Percentiles rank a stretch among this genome's conserved stretches.
Conservation (phyloP, 2,113 vertebrate species). For the Sigmodon hispidus region DNA sequence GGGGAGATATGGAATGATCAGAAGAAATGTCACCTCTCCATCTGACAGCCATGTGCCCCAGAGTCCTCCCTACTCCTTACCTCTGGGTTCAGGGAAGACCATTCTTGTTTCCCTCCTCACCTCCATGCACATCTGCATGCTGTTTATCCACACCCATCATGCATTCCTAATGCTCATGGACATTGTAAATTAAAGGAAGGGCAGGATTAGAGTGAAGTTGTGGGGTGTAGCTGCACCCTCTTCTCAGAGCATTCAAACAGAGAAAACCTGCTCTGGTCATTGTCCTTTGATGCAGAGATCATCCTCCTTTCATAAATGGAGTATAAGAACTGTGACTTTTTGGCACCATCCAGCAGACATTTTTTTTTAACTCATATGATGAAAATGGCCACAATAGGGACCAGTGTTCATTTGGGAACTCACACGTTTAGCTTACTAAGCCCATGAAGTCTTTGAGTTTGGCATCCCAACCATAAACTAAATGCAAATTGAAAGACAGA, state of each 20-base stretch:
- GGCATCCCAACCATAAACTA: neutral
- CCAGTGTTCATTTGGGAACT: too few relatives aligned
- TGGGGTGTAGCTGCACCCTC: neutral
- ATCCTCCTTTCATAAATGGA: neutral
- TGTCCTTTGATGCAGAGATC: neutral
- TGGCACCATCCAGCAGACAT: neutral
- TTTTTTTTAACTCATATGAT: neutral
- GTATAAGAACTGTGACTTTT: neutral
- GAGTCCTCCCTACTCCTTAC: neutral
- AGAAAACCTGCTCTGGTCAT: neutral
- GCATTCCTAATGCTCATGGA: neutral
- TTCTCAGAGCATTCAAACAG: neutral
- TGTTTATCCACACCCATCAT: neutral
- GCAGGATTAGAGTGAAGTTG: neutral
- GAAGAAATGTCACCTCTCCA: neutral
- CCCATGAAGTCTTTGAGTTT: neutral
- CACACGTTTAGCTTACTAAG: neutral
- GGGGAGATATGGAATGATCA: accelerated
- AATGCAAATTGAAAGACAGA: neutral
- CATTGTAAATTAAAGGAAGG: neutral
- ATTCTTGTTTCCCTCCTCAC: neutral
- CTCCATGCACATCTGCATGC: neutral
- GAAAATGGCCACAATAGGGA: neutral
- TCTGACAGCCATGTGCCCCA: neutral
- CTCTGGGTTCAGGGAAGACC: neutral